A percentile compares a stretch with the other conserved stretches of the same genome.
phyloP scores from a whole-genome alignment of 1,140 invertebrate species.

The Archivesica marissinica region DNA sequence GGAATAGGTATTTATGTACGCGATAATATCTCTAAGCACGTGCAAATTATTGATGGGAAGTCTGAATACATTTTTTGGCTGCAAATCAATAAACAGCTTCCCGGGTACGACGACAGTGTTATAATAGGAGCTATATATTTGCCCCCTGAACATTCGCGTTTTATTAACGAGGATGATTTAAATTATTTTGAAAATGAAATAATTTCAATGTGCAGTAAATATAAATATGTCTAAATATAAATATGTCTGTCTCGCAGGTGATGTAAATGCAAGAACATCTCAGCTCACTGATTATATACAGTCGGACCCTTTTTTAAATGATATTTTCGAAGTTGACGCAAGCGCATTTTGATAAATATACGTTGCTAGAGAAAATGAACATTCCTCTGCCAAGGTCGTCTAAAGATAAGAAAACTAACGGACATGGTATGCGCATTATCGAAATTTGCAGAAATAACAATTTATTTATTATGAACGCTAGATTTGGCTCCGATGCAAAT shows the following conservation, averaged over 20 bases:
- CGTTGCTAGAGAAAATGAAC: neutral
- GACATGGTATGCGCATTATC: neutral
- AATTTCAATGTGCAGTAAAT: neutral
- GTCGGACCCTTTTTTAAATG: constrained; percentile 1
- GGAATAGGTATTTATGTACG: neutral
- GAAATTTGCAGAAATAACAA: constrained; percentile 29
- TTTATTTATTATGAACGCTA: neutral
- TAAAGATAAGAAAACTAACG: neutral
- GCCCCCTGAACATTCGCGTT: neutral
- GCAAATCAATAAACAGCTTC: neutral
- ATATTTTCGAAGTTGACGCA: constrained; percentile 17
- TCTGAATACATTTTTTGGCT: neutral
- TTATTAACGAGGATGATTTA: neutral
- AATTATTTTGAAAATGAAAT: constrained; percentile 16
- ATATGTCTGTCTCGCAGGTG: neutral
- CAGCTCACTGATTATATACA: neutral
- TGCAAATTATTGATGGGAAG: neutral
- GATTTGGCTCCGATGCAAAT: neutral
- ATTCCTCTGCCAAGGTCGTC: neutral
- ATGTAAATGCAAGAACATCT: neutral
- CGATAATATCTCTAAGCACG: neutral
- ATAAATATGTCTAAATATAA: neutral
- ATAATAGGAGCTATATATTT: neutral
- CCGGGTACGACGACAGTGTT: neutral
- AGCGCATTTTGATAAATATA: constrained; percentile 14